Base-by-base conservation (phyloP, 2,888 invertebrate species). In the Eilema caniola region DNA sequence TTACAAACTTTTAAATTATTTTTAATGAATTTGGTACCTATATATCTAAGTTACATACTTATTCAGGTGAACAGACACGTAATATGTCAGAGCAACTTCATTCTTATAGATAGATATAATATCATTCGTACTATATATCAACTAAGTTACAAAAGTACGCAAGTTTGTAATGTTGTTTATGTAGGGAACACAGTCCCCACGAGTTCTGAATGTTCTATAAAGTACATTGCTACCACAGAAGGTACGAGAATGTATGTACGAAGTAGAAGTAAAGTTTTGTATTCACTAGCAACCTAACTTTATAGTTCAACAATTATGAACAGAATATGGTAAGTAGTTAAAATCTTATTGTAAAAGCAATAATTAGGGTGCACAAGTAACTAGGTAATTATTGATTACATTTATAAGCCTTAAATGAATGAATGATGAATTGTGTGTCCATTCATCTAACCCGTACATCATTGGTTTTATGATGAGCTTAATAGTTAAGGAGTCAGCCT, bases 101-200 rank as follows among this genome's bases (percentile, higher is more conserved):
- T 75, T 72, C 72, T 73, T 72, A 62, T 62, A 67, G 28, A 72
- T 74, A 66, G 28, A 72, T 74, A 66, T 74, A 75, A 74, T 65
- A 65, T 75, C 74, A 78, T 83, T 82, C 80, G 81, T 78, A 56
- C 28, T 33, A 77, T 71, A 78, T 81, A 81, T 76, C 73, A 75
- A 82, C 77, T 59, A 76, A 82, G 75, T 80, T 81, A 70, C 33
- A 66, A 66, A 76, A 79, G 74, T 69, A 81, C 73, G 73, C 73
- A 79, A 83, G 84, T 83, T 77, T 67, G 64, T 79, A 82, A 79
- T 73, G 76, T 79, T 83, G 75, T 82, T 83, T 77, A 83, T 77
- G 78, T 77, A 73, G 76, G 75, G 78, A 77, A 74, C 73, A 74
- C 72, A 75, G 69, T 76, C 74, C 73, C 79, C 73, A 71, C 56